Evolutionary conservation across 2,888 invertebrate genomes (phyloP), one percentile per base, ranked within the genome.

Genomic region (Brassicogethes aeneus): DNA sequence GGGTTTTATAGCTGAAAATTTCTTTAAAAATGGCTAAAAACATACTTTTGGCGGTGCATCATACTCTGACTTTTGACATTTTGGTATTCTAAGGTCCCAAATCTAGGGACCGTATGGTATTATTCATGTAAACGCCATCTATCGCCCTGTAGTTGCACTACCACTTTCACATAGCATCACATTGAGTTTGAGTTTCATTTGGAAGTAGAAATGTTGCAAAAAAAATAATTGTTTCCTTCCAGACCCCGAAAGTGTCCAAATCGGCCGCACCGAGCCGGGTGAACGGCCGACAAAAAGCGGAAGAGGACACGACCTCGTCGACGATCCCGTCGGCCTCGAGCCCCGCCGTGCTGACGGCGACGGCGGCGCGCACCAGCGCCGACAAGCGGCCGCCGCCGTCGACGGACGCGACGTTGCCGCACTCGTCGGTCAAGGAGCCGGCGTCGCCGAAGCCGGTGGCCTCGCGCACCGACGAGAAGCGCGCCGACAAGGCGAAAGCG

Each of bases 271-370:
- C 72, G 72, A 74, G 55, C 2, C 39, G 55, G 16, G 57, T 74
- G 32, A 77, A 77, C 58, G 77, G 78, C 16, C 62, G 60, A 60
- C 69, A 59, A 63, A 67, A 69, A 16, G 62, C 68, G 5, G 70
- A 69, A 40, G 67, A 69, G 44, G 67, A 68, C 62, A 16, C 61
- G 63, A 47, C 45, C 5, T 40, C 53, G 13, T 53, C 55, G 14
- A 55, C 61, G 3, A 56, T 62, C 38, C 60, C 62, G 3, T 52
- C 59, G 12, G 59, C 64, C 13, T 51, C 63, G 8, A 52, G 64
- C 39, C 56, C 62, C 2, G 54, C 66, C 2, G 63, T 64, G 36
- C 43, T 66, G 3, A 63, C 66, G n/a, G 66, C 65, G 2, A 55
- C 68, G 23, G 57, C 70, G 2, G 71, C 72, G 1, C 53, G 60